phyloP scores from a whole-genome alignment of 2,797 vertebrate genomes.

The Gila robusta region DNA sequence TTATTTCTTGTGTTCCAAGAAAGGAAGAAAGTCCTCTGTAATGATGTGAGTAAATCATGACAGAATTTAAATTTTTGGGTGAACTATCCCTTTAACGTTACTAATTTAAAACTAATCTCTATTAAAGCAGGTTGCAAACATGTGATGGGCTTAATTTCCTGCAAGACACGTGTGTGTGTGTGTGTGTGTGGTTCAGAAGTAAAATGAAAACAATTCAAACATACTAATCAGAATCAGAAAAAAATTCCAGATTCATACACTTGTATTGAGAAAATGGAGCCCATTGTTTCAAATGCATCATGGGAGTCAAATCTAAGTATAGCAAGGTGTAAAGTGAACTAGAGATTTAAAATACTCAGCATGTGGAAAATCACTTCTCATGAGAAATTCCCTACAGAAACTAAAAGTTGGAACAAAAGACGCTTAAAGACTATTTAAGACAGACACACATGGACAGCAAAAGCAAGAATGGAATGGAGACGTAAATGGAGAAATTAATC shows the following conservation, averaged over 20 bases:
- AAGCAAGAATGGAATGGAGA: constrained; percentile 60
- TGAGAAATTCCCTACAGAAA: constrained; percentile 32
- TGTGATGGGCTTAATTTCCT: constrained; percentile 25
- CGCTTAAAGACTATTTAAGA: constrained; percentile 30
- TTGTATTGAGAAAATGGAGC: constrained; percentile 40
- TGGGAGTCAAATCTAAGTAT: constrained; percentile 11
- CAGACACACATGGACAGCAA: constrained; percentile 55
- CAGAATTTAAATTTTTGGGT: neutral
- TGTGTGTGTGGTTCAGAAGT: neutral
- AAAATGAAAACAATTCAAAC: neutral
- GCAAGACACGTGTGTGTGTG: neutral
- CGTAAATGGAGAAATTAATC: constrained; percentile 32
- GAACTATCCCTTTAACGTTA: constrained; percentile 41
- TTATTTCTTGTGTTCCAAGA: neutral
- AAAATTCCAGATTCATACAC: neutral
- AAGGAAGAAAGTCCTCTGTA: neutral
- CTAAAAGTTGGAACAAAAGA: constrained; percentile 34
- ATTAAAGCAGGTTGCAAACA: constrained; percentile 16
- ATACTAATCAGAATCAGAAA: neutral
- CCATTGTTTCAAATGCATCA: constrained; percentile 19
- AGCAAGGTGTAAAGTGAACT: neutral
- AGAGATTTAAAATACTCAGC: constrained; percentile 10
- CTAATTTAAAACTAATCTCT: constrained; percentile 22
- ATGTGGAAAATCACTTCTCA: neutral
- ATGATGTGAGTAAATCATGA: neutral